Base-by-base conservation (phyloP, 2,797 vertebrate genomes). In the Molossus molossus region DNA sequence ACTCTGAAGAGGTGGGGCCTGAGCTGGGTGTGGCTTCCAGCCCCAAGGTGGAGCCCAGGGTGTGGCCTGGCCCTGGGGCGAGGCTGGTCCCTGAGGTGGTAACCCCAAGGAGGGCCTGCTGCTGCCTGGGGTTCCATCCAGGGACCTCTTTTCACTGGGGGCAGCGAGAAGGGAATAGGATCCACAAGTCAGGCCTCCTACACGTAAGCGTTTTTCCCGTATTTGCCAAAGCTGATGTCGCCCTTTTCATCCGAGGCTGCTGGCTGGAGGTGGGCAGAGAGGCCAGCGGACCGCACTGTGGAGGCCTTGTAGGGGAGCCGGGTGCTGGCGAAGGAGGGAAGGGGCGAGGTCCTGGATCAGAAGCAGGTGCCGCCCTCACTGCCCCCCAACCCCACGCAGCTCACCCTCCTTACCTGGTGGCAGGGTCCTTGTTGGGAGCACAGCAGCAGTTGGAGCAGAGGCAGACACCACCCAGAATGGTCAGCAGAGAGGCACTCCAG, bases 401-500 rank as follows among this genome's bases (percentile, higher is more conserved):
- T 5, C 7, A 0, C 11, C 37, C 15, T 86, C 15, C 88, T 80
- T 70, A 97, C 97, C 95, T 77, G 55, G 91, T 1, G 0, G 40
- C 6, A 0, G 4, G n/a, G 8, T 53, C 81, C 15, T 80, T 45
- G 1, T 87, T 29, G 0, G 64, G 21, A 4, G n/a, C 12, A 0
- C 81, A 25, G 85, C 95, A 95, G 87, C 97, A 97, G 33, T 79
- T 83, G 9, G 91, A 95, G 82, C 97, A 97, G 33, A 98, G 97
- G 53, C 97, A 97, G 2, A 93, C 45, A 2, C 98, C 98, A 0
- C 98, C 98, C 21, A 98, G 88, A 33, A 98, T 97, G 92, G 98
- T 97, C 5, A 99, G 98, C 76, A 99, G 97, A 0, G 98, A 98
- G 4, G 99, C 99, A 15, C 99, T 99, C 99, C 99, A 99, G 89